phyloP scores from a whole-genome alignment of 2,113 vertebrate species.

The Channa maculata region DNA sequence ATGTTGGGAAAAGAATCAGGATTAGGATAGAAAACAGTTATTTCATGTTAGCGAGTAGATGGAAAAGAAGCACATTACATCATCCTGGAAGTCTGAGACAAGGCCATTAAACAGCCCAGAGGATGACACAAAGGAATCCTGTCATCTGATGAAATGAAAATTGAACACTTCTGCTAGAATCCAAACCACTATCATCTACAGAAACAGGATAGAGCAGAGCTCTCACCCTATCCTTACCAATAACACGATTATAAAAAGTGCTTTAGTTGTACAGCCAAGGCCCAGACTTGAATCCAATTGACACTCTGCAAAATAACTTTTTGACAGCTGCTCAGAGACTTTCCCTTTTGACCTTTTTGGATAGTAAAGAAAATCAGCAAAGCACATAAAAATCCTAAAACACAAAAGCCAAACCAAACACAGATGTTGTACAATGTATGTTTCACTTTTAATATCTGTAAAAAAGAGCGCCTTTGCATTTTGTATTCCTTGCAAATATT shows the following conservation, averaged over 20 bases:
- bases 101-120: constrained; percentile 2
- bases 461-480: too few relatives aligned
- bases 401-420: too few relatives aligned
- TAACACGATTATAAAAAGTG: neutral
- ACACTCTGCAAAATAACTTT: constrained; percentile 18
- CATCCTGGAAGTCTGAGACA: constrained; percentile 2
- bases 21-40: neutral
- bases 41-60: neutral
- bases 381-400: neutral
- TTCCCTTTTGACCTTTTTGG: neutral
- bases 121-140: constrained; percentile 5
- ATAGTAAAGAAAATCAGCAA: neutral
- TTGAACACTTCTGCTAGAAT: constrained; percentile 12
- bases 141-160: constrained; percentile 33
- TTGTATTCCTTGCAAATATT: too few relatives aligned
- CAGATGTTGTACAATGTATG: too few relatives aligned
- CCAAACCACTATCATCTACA: constrained; percentile 8
- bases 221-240: neutral
- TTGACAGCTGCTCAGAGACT: constrained; percentile 17
- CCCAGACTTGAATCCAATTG: neutral
- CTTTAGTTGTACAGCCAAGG: constrained; percentile 7
- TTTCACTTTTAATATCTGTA: too few relatives aligned
- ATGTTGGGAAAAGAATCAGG: too few relatives aligned
- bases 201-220: neutral
- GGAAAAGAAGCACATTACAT: neutral